Conservation (phyloP, 2,113 vertebrate genomes). For the Mormyrus lacerda region DNA sequence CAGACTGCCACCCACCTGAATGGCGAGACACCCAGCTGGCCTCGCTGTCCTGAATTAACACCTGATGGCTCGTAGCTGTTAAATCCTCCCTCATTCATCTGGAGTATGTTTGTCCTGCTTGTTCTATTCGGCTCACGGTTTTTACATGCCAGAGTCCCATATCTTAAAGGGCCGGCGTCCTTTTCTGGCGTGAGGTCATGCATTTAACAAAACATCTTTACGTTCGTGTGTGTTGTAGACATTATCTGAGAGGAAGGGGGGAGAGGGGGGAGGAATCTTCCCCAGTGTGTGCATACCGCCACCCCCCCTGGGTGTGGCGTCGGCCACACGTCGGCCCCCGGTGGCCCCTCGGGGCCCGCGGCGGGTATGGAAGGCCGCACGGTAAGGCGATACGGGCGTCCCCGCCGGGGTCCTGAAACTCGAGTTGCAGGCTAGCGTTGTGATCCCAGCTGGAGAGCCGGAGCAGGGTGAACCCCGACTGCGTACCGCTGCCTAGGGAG, state of each 20-base stretch:
- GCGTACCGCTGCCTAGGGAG: constrained; percentile 11
- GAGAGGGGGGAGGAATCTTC: background rate
- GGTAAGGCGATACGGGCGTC: constrained; percentile 13
- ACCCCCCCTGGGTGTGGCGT: constrained; percentile 5
- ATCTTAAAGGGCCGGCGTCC: background rate
- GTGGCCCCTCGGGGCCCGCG: background rate
- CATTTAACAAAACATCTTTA: background rate
- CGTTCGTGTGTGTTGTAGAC: background rate
- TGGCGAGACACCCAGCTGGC: background rate
- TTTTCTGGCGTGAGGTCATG: background rate
- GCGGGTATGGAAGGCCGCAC: background rate
- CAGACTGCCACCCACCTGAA: background rate
- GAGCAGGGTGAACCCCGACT: constrained; percentile 16
- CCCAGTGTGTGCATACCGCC: background rate
- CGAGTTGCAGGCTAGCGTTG: constrained; percentile 29
- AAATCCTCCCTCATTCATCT: background rate
- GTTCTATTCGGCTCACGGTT: background rate
- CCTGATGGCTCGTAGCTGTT: background rate
- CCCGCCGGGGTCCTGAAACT: constrained; percentile 25
- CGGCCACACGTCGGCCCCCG: background rate
- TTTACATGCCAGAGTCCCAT: background rate
- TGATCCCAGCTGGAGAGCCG: constrained; percentile 32
- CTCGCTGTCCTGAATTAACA: background rate
- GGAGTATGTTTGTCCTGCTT: background rate
- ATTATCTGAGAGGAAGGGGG: background rate